These are phyloP conservation scores for Podiceps cristatus DNA, from an alignment of 2,113 vertebrate genomes.

Conservation along the genomic window DNA sequence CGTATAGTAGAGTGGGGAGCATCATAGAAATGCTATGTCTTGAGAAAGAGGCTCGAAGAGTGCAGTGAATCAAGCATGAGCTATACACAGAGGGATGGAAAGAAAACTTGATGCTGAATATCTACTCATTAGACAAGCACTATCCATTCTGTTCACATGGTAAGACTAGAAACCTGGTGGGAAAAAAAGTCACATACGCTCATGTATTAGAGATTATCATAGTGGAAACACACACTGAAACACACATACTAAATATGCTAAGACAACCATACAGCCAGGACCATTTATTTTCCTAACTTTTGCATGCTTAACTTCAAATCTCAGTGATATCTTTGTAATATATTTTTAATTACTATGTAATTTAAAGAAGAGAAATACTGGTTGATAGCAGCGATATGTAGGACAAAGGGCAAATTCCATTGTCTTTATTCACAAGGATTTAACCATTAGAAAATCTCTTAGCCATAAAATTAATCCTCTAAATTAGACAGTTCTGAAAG, in stretches of 20 bases:
- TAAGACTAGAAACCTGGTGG: not conserved
- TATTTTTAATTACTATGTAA: not conserved
- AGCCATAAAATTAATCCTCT: not conserved
- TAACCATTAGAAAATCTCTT: not conserved
- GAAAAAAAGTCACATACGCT: not conserved
- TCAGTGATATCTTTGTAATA: not conserved
- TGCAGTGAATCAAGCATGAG: not conserved
- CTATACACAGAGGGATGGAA: not conserved
- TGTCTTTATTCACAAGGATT: not conserved
- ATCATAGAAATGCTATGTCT: not conserved
- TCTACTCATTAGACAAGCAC: not conserved
- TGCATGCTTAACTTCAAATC: not conserved
- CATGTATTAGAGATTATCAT: not conserved
- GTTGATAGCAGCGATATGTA: not conserved
- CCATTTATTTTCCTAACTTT: not conserved
- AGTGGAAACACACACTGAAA: not conserved
- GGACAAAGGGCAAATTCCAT: constrained; percentile 4
- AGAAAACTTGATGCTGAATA: not conserved
- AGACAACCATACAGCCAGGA: not conserved
- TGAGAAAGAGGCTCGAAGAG: not conserved
- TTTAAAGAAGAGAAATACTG: constrained; percentile 38
- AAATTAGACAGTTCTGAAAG: not conserved
- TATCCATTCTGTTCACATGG: not conserved
- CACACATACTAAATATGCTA: not conserved
- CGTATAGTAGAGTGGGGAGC: not conserved